These are phyloP conservation scores for Cataglyphis altisquamis DNA, from an alignment of 2,888 invertebrate species.

Conservation along the genomic window DNA sequence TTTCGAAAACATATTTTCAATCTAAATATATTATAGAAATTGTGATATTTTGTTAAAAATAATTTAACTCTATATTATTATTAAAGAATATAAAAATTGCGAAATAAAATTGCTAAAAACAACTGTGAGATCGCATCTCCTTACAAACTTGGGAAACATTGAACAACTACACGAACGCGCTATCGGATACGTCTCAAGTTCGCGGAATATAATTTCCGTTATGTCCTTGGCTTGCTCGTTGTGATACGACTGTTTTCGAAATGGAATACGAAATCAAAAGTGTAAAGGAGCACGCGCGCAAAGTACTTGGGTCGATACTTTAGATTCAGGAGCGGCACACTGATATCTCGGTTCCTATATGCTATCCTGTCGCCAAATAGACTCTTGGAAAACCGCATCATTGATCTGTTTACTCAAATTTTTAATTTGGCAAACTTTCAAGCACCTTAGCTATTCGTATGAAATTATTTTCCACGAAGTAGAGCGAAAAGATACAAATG, in stretches of 20 bases:
- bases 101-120: background rate
- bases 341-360: background rate
- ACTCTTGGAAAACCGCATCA: background rate
- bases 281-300: slow-evolving; percentile 52
- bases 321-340: slow-evolving; percentile 53
- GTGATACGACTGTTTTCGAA: slow-evolving; percentile 42
- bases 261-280: slow-evolving; percentile 54
- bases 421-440: background rate
- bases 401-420: background rate
- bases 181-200: background rate
- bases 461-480: background rate
- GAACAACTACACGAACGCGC: background rate
- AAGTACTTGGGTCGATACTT: slow-evolving; percentile 52
- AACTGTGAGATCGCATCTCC: background rate
- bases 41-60: background rate
- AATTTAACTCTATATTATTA: background rate
- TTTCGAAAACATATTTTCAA: too few relatives aligned
- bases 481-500: background rate
- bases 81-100: background rate
- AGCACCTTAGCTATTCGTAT: background rate
- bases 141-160: background rate
- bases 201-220: slow-evolving; percentile 54
- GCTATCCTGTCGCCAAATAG: background rate
- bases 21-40: background rate
- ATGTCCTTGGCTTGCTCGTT: slow-evolving; percentile 30